Base-by-base conservation (phyloP, 2,797 vertebrate genomes). In the Cygnus olor region DNA sequence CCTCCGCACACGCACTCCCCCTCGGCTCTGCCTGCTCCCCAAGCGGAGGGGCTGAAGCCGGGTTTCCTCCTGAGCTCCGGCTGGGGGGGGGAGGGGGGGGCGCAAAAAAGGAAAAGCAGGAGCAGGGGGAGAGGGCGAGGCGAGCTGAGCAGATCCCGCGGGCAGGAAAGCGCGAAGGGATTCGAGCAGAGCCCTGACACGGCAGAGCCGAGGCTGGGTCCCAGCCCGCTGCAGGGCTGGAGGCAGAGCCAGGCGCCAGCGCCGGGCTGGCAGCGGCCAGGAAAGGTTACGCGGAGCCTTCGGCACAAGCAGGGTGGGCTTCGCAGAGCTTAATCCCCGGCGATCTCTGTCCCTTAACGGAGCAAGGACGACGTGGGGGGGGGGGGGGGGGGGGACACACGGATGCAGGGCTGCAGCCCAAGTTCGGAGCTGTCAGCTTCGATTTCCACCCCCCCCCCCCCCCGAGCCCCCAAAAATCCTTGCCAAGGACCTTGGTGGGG, bases 21-120 rank as follows among this genome's bases (percentile, higher is more conserved):
- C 9, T n/a, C 4, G 0, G 38, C 30, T 77, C 60, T 51, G 32
- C 71, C 38, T 68, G 22, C 17, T 57, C 27, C 85, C 47, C 70
- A 57, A 51, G 80, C 30, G 71, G 1, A 68, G 57, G 57, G 9
- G 54, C 44, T 34, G 51, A 70, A 86, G 70, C 3, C 24, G 47
- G 0, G 61, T 34, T 30, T 27, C 10, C 6, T 51, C 53, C 64
- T 1, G 0, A 88, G 76, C 60, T 17, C 24, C 1, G 3, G 3
- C 4, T 19, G 32, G 47, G 7, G 8, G 36, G 8, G 8, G 8
- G 42, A 44, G 21, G n/a, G n/a, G n/a, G n/a, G n/a, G n/a, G n/a
- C n/a, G n/a, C n/a, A 49, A 7, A 44, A 74, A 53, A 45, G 4
- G 16, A 76, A 44, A 49, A 61, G 25, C 13, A 38, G 4, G 10